These are phyloP conservation scores for Drepana falcataria DNA, from an alignment of 2,888 invertebrate species.

Conservation along the genomic window DNA sequence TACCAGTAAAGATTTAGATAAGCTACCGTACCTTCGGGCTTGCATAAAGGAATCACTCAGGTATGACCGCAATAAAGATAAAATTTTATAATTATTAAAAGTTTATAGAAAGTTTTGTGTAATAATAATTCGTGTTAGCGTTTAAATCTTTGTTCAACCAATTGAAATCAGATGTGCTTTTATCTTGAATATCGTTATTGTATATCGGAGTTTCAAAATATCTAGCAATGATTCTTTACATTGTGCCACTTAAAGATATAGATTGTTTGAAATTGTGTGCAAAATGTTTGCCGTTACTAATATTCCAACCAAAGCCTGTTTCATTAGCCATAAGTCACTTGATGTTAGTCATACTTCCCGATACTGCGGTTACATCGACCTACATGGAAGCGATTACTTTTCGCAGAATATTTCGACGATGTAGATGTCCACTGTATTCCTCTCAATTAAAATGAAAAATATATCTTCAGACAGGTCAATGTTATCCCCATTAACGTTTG, in stretches of 20 bases:
- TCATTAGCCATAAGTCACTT: not conserved
- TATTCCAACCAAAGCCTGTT: not conserved
- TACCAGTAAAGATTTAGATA: slow-evolving; percentile 79
- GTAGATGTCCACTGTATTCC: slow-evolving; percentile 3
- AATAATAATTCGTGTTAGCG: too few species aligned
- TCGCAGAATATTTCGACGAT: slow-evolving; percentile 12
- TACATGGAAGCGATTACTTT: slow-evolving; percentile 15
- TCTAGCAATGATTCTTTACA: too few species aligned
- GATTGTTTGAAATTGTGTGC: too few species aligned
- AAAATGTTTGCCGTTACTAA: slow-evolving; percentile 2
- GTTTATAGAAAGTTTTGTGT: too few species aligned
- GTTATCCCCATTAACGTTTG: not conserved
- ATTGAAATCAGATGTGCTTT: too few species aligned
- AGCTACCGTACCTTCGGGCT: slow-evolving; percentile 84
- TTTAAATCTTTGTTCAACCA: too few species aligned
- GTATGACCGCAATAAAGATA: slow-evolving; percentile 47
- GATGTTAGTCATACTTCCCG: slow-evolving; percentile 15
- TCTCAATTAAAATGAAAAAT: too few species aligned
- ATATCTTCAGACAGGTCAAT: not conserved
- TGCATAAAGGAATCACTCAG: slow-evolving; percentile 88
- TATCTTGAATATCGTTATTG: too few species aligned
- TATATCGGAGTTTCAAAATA: too few species aligned
- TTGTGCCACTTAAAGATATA: too few species aligned
- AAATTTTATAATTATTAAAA: not conserved
- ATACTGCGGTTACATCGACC: slow-evolving; percentile 23